Evolutionary conservation across 2,113 vertebrate genomes (phyloP).

Genomic region (Antechinus flavipes): DNA sequence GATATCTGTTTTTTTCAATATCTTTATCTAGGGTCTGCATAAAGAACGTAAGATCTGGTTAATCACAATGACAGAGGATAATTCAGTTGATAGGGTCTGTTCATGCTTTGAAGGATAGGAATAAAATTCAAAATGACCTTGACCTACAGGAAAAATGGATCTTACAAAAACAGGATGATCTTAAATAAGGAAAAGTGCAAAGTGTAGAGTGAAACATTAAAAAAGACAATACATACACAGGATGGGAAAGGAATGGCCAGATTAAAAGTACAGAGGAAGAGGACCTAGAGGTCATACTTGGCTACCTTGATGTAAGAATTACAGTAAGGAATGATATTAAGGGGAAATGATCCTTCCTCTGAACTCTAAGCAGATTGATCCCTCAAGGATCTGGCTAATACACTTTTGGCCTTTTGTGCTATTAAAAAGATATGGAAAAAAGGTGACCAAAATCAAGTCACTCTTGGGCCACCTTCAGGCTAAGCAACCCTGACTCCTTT

Average conservation of each 20-base stretch:
- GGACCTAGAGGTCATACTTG: background rate
- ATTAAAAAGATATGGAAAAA: background rate
- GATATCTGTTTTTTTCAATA: constrained; percentile 4
- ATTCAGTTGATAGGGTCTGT: background rate
- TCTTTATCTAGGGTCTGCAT: constrained; percentile 37
- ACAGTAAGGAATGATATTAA: background rate
- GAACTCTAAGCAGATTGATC: background rate
- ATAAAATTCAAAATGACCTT: constrained; percentile 37
- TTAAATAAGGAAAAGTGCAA: constrained; percentile 12
- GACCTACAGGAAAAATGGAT: background rate
- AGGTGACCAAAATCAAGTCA: background rate
- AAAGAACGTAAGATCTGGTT: constrained; percentile 3
- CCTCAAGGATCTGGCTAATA: background rate
- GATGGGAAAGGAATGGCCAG: constrained; percentile 27
- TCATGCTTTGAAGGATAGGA: constrained; percentile 24
- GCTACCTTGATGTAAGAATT: background rate
- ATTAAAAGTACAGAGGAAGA: background rate
- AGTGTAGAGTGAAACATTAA: constrained; percentile 5
- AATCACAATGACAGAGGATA: background rate
- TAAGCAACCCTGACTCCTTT: background rate
- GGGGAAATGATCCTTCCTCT: background rate
- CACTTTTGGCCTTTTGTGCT: background rate
- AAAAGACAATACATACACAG: background rate
- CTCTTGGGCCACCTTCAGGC: background rate
- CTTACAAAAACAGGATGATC: constrained; percentile 20